Conservation (phyloP, 1,140 invertebrate genomes). For the Leptinotarsa undecemlineata region DNA sequence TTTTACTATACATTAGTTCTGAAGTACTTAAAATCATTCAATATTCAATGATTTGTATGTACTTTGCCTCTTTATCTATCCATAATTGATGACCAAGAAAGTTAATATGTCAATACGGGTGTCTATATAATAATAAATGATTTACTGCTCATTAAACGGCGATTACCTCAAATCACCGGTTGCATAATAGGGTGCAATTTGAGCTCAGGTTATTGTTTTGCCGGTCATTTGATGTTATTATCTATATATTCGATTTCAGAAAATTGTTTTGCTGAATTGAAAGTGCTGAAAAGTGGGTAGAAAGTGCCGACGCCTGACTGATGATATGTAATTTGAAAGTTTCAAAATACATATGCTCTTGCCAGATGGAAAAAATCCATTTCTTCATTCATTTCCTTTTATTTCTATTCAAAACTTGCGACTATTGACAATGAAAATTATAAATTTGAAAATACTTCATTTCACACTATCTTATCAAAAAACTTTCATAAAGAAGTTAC, state of each 20-base stretch:
- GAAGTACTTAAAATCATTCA: background rate
- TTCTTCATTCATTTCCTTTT: too few species aligned
- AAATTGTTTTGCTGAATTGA: background rate
- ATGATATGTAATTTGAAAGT: too few species aligned
- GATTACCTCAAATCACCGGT: conserved; percentile 18
- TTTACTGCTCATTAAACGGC: conserved; percentile 20
- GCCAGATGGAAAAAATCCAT: too few species aligned
- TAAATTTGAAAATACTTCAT: too few species aligned
- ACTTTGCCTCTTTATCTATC: conserved; percentile 2
- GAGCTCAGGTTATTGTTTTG: background rate
- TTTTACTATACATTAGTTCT: conserved; percentile 10
- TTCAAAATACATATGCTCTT: too few species aligned
- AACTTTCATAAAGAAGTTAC: too few species aligned
- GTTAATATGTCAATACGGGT: conserved; percentile 26
- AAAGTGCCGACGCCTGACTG: too few species aligned
- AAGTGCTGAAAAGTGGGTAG: background rate
- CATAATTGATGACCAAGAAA: conserved; percentile 26
- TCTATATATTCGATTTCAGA: background rate
- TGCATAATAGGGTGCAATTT: background rate
- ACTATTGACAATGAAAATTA: too few species aligned
- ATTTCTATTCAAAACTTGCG: too few species aligned
- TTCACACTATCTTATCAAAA: too few species aligned
- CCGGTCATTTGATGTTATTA: background rate
- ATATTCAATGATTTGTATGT: conserved; percentile 4
- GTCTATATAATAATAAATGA: conserved; percentile 18